These are phyloP conservation scores for Myathropa florea DNA, from an alignment of 2,888 invertebrate genomes.

Conservation along the genomic window DNA sequence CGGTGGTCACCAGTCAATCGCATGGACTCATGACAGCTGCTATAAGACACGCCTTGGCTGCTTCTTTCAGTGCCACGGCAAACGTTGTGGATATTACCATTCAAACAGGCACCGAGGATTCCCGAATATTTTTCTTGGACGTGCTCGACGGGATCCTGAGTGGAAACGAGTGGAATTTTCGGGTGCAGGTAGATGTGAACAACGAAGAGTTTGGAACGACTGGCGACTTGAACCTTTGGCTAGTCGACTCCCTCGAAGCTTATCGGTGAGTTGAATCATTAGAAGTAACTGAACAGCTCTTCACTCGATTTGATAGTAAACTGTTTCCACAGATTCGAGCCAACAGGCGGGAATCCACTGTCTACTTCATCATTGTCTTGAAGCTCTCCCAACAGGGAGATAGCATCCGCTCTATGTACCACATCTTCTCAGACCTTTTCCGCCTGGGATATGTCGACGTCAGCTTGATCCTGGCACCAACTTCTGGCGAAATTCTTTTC, in stretches of 20 bases:
- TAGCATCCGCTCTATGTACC: neutral
- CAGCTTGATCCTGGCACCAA: neutral
- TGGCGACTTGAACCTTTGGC: slow-evolving; percentile 11
- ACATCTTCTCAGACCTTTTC: slow-evolving; percentile 5
- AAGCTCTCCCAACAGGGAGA: neutral
- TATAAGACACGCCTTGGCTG: neutral
- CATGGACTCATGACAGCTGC: neutral
- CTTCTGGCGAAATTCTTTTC: neutral
- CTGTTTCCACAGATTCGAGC: neutral
- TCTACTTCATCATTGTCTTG: slow-evolving; percentile 9
- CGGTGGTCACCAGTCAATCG: neutral
- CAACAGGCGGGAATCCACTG: neutral
- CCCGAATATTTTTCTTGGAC: neutral
- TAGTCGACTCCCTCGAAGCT: slow-evolving; percentile 13
- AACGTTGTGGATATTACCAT: neutral
- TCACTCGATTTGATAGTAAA: neutral
- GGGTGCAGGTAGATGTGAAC: slow-evolving; percentile 10
- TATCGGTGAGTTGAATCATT: slow-evolving; percentile 10
- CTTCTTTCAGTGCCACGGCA: neutral
- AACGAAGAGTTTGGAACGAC: neutral
- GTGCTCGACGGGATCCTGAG: slow-evolving; percentile 11
- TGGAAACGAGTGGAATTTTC: neutral
- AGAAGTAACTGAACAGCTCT: neutral
- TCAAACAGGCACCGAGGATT: neutral
- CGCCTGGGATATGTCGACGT: neutral